Evolutionary conservation across 1,140 invertebrate species (phyloP).

Genomic region (Leptopilina clavipes): DNA sequence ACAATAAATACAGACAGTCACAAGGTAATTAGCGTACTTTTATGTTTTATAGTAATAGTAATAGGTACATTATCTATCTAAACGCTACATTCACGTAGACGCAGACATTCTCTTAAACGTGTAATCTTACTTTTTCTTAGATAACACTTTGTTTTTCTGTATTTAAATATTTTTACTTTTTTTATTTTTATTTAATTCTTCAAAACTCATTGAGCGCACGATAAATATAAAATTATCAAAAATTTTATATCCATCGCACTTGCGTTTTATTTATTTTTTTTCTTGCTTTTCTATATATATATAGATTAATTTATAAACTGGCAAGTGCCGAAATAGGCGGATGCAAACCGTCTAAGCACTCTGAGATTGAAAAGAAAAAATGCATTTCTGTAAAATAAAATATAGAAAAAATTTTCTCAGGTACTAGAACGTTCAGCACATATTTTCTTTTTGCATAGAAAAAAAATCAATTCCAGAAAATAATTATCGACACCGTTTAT

Average conservation of each 20-base stretch:
- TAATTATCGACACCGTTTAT: neutral
- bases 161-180: conserved; percentile 48
- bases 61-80: conserved; percentile 58
- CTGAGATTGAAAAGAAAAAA: neutral
- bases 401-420: neutral
- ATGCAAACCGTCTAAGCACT: conserved; percentile 15
- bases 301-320: conserved; percentile 17
- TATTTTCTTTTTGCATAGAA: neutral
- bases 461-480: neutral
- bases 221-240: conserved; percentile 16
- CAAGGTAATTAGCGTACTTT: conserved; percentile 42
- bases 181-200: conserved; percentile 36
- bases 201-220: conserved; percentile 23
- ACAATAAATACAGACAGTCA: conserved; percentile 44
- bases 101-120: conserved; percentile 46
- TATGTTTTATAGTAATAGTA: conserved; percentile 42
- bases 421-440: conserved; percentile 8
- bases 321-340: conserved; percentile 32
- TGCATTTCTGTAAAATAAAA: neutral
- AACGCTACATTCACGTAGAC: conserved; percentile 59
- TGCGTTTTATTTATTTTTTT: neutral
- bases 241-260: conserved; percentile 21
- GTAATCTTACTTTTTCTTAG: conserved; percentile 33
- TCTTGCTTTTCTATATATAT: neutral
- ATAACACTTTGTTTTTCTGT: conserved; percentile 47